Conservation (phyloP, 2,888 invertebrate genomes). For the Lasioglossum vierecki region DNA sequence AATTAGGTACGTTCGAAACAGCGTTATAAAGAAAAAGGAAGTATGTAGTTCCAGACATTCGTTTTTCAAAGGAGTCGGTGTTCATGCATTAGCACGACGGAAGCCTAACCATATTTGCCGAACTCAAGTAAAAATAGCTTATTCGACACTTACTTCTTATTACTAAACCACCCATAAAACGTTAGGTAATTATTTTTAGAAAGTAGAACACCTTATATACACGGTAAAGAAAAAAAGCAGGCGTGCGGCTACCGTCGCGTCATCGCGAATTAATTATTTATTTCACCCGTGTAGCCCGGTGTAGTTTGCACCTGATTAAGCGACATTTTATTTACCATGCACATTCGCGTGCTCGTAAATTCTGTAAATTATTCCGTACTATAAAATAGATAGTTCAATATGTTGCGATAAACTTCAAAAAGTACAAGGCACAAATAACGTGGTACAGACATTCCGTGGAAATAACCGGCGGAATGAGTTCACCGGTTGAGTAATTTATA, state of each 20-base stretch:
- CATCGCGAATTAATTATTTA: background rate
- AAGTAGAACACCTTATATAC: background rate
- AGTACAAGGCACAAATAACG: background rate
- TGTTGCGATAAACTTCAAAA: background rate
- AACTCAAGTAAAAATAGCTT: background rate
- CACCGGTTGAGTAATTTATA: background rate
- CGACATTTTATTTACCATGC: background rate
- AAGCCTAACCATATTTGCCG: background rate
- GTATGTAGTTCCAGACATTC: background rate
- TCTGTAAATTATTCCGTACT: background rate
- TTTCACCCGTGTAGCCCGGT: background rate
- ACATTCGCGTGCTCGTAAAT: background rate
- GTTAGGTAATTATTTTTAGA: slow-evolving; percentile 2
- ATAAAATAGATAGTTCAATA: background rate
- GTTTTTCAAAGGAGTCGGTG: background rate
- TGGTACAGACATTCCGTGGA: background rate
- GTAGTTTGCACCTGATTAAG: background rate
- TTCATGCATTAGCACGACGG: background rate
- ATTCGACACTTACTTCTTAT: background rate
- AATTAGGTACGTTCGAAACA: background rate
- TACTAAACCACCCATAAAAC: background rate
- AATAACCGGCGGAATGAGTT: background rate
- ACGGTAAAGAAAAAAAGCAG: background rate
- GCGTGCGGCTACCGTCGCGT: background rate
- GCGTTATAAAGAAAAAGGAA: background rate